phyloP scores from a whole-genome alignment of 1,140 invertebrate genomes.

The Heliconius hermathena region DNA sequence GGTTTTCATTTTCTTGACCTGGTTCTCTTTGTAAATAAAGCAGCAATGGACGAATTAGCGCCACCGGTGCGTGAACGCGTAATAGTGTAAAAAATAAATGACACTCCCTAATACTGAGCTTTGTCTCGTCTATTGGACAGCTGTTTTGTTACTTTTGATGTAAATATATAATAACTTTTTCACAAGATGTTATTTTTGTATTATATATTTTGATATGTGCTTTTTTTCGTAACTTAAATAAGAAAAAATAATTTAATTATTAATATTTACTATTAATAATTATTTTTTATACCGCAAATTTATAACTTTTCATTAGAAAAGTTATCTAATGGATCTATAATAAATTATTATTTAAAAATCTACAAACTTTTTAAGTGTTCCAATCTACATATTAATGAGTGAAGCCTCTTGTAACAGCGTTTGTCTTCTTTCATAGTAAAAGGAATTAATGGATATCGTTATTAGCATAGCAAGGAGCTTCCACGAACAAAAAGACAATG shows the following conservation, averaged over 20 bases:
- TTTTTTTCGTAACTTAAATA: not conserved
- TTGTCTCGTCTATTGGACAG: constrained; percentile 21
- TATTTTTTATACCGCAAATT: not conserved
- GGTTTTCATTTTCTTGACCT: constrained; percentile 49
- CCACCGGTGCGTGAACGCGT: constrained; percentile 24
- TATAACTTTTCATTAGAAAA: not conserved
- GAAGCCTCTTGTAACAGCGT: constrained; percentile 10
- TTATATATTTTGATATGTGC: not conserved
- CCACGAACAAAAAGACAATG: not conserved
- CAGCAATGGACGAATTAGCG: constrained; percentile 33
- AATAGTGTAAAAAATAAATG: constrained; percentile 30
- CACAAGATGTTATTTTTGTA: not conserved
- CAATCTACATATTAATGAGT: constrained; percentile 35
- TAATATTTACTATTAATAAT: not conserved
- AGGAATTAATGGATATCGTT: constrained; percentile 33
- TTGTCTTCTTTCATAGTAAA: constrained; percentile 28
- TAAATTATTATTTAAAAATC: constrained; percentile 15
- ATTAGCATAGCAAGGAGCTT: constrained; percentile 35
- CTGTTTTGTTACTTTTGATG: constrained; percentile 8
- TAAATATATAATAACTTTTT: not conserved
- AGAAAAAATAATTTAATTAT: too few relatives aligned
- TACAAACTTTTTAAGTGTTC: constrained; percentile 20
- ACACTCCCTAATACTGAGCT: constrained; percentile 15
- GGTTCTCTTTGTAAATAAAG: constrained; percentile 32
- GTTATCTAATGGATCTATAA: not conserved